Evolutionary conservation across 1,140 invertebrate species (phyloP).

Genomic region (Drosophila tsacasi): DNA sequence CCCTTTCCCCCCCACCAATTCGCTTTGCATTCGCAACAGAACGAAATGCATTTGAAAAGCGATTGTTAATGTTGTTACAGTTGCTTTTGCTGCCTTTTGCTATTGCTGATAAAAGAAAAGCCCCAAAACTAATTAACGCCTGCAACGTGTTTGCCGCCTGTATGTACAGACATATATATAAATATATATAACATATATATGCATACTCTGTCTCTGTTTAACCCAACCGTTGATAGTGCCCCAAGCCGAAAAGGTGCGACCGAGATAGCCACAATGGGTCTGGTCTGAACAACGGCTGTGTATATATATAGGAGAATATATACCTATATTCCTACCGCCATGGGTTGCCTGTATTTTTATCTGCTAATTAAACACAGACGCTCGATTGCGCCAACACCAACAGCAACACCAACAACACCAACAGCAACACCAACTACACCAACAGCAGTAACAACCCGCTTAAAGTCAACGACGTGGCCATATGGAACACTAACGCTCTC

Average conservation of each 20-base stretch:
- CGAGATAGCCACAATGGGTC: slow-evolving; percentile 24
- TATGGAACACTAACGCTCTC: slow-evolving; percentile 44
- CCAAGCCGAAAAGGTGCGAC: slow-evolving; percentile 38
- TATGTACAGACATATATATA: slow-evolving; percentile 4
- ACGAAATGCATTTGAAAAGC: slow-evolving; percentile 73
- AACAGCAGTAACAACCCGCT: slow-evolving; percentile 58
- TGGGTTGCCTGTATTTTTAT: slow-evolving; percentile 77
- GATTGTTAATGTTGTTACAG: slow-evolving; percentile 24
- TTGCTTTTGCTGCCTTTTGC: slow-evolving; percentile 23
- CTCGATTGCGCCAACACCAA: slow-evolving; percentile 62
- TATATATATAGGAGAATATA: not conserved
- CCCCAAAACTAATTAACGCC: slow-evolving; percentile 83
- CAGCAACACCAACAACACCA: slow-evolving; percentile 19
- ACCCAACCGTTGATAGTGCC: slow-evolving; percentile 26
- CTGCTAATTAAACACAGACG: slow-evolving; percentile 84
- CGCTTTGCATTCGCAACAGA: slow-evolving; percentile 77
- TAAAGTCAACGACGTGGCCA: slow-evolving; percentile 78
- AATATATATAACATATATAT: slow-evolving; percentile 7
- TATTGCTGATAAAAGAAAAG: slow-evolving; percentile 79
- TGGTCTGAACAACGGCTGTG: slow-evolving; percentile 9
- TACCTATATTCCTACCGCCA: slow-evolving; percentile 48
- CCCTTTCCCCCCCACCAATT: slow-evolving; percentile 17
- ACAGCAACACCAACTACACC: not conserved
- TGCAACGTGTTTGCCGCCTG: slow-evolving; percentile 64
- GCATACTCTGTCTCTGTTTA: not conserved